phyloP scores from a whole-genome alignment of 2,888 invertebrate species.

The Apocheima hispidaria region DNA sequence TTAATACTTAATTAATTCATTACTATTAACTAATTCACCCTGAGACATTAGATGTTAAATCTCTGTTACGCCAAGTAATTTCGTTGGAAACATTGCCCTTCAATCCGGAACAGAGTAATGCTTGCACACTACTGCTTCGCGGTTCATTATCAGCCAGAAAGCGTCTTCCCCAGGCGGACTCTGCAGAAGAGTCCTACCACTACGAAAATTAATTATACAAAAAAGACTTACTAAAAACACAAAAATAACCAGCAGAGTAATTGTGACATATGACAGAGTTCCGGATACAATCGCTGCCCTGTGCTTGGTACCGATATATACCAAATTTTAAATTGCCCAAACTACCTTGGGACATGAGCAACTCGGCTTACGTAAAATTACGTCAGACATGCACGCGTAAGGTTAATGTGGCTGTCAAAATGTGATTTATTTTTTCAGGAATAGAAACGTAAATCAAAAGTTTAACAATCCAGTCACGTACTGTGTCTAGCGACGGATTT shows the following conservation, averaged over 20 bases:
- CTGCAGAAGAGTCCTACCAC: no score
- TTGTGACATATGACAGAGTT: slow-evolving; percentile 10
- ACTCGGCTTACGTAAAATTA: slow-evolving; percentile 2
- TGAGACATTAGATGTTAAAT: no score
- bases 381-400: slow-evolving; percentile 13
- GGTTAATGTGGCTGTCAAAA: slow-evolving; percentile 14
- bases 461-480: slow-evolving; percentile 12
- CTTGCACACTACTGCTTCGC: no score
- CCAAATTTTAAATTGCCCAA: slow-evolving; percentile 24
- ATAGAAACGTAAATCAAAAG: slow-evolving; percentile 10
- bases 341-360: slow-evolving; percentile 25
- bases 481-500: slow-evolving; percentile 1
- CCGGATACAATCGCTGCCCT: slow-evolving; percentile 5
- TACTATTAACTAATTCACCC: no score
- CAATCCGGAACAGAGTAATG: no score
- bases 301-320: slow-evolving; percentile 33
- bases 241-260: neutral
- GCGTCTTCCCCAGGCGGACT: no score
- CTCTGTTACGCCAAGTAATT: no score
- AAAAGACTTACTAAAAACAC: no score
- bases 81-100: no score
- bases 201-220: no score
- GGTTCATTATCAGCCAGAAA: no score
- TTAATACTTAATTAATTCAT: no score
- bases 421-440: slow-evolving; percentile 13